Evolutionary conservation across 1,140 invertebrate genomes (phyloP), one percentile per base, ranked within the genome.

Genomic region (Acyrthosiphon pisum): DNA sequence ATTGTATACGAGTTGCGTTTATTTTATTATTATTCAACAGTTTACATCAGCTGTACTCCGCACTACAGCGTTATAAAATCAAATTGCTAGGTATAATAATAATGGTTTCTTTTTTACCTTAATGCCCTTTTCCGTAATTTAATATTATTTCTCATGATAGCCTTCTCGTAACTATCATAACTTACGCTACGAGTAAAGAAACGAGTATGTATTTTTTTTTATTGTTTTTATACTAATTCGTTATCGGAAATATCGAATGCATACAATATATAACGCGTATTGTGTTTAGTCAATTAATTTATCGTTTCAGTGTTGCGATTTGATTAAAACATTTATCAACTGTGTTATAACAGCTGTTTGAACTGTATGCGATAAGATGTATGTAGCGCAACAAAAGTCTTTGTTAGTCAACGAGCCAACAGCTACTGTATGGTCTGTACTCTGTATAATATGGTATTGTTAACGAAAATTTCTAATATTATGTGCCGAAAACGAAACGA

Each of bases 251-350:
- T n/a, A n/a, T 76, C n/a, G 14, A 18, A 76, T n/a, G 56, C 56
- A 8, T 56, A 2, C 23, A 26, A 6, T 23, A 56, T 26, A 8
- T 56, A 20, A 56, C 26, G 30, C 50, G 50, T 53, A 22, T n/a
- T 76, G 60, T n/a, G 60, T 76, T 76, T n/a, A 20, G 14, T 76
- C n/a, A 76, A 76, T 76, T 18, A 18, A 86, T 46, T 86, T 86
- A 86, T 46, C 30, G 84, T 86, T 86, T 46, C 41, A 6, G 20
- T 20, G 23, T 46, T 46, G 60, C 30, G 30, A 68, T 68, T 68
- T n/a, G 14, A 76, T n/a, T n/a, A n/a, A n/a, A 76, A 86, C 41
- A 44, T 86, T 86, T 86, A 86, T 86, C 41, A 86, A 86, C 23
- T 41, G 81, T 41, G 18, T 83, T 41, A 76, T 6, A 37, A 41